Evolutionary conservation across 2,888 invertebrate genomes (phyloP).

Genomic region (Himalopsyche anomala): DNA sequence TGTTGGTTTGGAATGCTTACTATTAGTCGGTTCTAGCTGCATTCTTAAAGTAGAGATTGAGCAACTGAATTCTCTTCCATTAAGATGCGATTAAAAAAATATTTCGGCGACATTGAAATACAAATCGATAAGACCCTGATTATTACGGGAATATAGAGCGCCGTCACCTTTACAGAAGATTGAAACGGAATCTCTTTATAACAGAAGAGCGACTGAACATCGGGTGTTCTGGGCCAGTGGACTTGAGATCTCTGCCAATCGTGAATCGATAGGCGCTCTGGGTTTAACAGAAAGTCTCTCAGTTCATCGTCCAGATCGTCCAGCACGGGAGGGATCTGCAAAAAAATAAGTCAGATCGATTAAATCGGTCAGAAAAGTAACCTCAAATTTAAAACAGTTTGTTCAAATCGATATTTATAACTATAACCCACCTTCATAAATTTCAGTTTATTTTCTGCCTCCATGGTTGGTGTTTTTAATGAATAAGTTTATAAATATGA

Average conservation of each 20-base stretch:
- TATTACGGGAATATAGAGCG: too few relatives aligned
- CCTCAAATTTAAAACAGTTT: background rate
- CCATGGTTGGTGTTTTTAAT: background rate
- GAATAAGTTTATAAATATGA: background rate
- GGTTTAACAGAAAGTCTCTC: conserved; percentile 81
- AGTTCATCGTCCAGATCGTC: conserved; percentile 81
- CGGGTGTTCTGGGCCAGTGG: conserved; percentile 79
- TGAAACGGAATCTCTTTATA: conserved; percentile 74
- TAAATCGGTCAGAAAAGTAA: background rate
- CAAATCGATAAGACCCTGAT: background rate
- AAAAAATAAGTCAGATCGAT: conserved; percentile 62
- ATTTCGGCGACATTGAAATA: background rate
- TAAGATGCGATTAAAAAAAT: too few relatives aligned
- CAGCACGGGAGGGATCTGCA: conserved; percentile 80
- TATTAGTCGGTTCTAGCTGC: background rate
- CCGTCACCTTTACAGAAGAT: conserved; percentile 74
- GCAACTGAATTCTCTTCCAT: too few relatives aligned
- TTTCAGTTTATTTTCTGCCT: background rate
- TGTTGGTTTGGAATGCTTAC: too few relatives aligned
- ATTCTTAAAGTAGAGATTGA: background rate
- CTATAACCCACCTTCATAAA: background rate
- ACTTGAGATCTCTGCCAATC: conserved; percentile 82
- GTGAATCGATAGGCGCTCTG: conserved; percentile 85
- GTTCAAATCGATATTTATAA: background rate
- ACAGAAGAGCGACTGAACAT: conserved; percentile 76